Evolutionary conservation across 2,797 vertebrate genomes (phyloP), one percentile per base, ranked within the genome.

Genomic region (Melanotaenia boesemani): DNA sequence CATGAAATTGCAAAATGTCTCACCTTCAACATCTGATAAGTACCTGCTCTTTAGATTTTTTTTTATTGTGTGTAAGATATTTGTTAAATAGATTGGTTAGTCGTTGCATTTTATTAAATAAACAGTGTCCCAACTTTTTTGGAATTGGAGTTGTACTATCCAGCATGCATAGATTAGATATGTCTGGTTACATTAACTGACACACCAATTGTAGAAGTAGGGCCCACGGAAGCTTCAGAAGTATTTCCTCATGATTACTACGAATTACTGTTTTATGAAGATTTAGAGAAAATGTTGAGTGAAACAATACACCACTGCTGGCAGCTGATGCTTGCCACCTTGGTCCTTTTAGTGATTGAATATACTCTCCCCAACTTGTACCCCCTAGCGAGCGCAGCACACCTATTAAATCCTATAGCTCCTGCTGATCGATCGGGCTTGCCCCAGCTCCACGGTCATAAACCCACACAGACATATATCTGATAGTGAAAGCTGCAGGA

Each of bases 331-430:
- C 80, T 88, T 76, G 82, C 82, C 87, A 91, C 84, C 70, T 70
- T 87, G 76, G 81, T 90, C 89, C 82, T 79, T 90, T 91, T 74
- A 90, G 87, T 84, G 87, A 92, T 91, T 93, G 91, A 93, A 94
- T 88, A 89, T 81, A 89, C 86, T 82, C 84, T 84, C 82, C 81
- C 84, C 82, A 81, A 72, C 82, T 36, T 61, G 48, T 18, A 70
- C 69, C 81, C 86, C 73, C 84, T 71, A 79, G 86, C 46, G 50
- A 85, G 86, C 88, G 77, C 83, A 57, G 80, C 82, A 76, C 82
- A 83, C 83, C 91, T 87, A 92, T 94, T 93, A 93, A 93, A 92
- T 91, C 74, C 84, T 83, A 77, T 83, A 85, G 87, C 90, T 83
- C 82, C 75, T 22, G 50, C 84, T 80, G 90, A 94, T 94, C 86